A percentile compares a stretch with the other conserved stretches of the same genome.
Conservation (phyloP, 2,797 vertebrate genomes). For the Spondyliosoma cantharus region DNA sequence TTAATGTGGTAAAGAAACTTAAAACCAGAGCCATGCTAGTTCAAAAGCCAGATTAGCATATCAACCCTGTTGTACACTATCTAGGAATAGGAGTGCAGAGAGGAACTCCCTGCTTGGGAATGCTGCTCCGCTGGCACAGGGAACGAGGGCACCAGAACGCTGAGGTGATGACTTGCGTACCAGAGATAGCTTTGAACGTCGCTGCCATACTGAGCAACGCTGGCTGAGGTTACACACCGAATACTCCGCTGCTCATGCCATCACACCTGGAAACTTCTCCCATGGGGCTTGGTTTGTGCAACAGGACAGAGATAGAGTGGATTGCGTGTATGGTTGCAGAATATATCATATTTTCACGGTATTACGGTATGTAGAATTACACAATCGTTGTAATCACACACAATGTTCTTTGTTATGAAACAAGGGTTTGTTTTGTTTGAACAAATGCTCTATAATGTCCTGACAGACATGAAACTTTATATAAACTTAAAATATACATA, state of each 20-base stretch:
- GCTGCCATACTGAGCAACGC: constrained; percentile 26
- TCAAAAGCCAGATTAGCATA: constrained; percentile 16
- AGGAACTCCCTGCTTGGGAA: constrained; percentile 77
- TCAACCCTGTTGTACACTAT: constrained; percentile 37
- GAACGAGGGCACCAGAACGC: constrained; percentile 50
- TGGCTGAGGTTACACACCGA: constrained; percentile 31
- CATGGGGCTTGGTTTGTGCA: constrained; percentile 7
- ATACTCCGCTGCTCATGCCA: constrained; percentile 7
- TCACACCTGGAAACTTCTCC: constrained; percentile 19
- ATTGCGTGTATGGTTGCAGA: neutral
- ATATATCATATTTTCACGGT: no score
- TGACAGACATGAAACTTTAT: no score
- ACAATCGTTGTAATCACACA: no score
- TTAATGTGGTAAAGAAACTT: constrained; percentile 8
- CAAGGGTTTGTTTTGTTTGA: no score
- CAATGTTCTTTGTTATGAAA: no score
- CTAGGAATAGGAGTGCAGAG: constrained; percentile 63
- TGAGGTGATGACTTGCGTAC: constrained; percentile 44
- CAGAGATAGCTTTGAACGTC: constrained; percentile 35
- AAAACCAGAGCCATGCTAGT: constrained; percentile 3
- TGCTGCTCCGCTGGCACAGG: constrained; percentile 67
- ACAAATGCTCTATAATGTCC: no score
- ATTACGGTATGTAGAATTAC: no score
- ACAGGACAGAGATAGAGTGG: neutral
- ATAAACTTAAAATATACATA: no score